Conservation (phyloP, 2,113 vertebrate genomes). For the Lathamus discolor region DNA sequence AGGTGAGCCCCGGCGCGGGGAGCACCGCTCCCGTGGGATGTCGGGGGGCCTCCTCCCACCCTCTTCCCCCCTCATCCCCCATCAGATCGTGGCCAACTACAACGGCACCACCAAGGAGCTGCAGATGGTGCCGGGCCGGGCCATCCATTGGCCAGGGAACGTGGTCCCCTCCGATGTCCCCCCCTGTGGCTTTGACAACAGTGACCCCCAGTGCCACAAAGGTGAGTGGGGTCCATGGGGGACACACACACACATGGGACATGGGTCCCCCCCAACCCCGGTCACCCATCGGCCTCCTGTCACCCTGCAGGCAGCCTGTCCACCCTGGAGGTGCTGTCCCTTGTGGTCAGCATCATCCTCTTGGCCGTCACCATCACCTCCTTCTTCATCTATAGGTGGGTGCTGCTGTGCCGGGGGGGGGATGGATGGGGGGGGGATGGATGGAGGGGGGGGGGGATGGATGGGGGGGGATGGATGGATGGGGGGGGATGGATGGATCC, state of each 20-base stretch:
- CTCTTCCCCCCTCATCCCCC: too few relatives aligned
- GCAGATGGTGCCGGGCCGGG: constrained; percentile 66
- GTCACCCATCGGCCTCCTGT: background rate
- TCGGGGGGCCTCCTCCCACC: background rate
- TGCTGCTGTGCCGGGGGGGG: too few relatives aligned
- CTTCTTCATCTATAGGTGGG: constrained; percentile 90
- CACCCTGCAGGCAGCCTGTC: constrained; percentile 77
- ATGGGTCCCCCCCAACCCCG: rapidly evolving
- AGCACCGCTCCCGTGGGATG: too few relatives aligned
- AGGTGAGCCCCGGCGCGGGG: constrained; percentile 66
- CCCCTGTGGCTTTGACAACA: constrained; percentile 86
- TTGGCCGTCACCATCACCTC: constrained; percentile 79
- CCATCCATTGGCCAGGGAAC: constrained; percentile 84
- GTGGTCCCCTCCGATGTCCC: constrained; percentile 81
- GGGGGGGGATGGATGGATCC: too few relatives aligned
- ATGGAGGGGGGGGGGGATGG: too few relatives aligned
- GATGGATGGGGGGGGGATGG: too few relatives aligned
- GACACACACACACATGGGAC: too few relatives aligned
- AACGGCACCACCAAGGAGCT: constrained; percentile 83
- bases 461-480: too few relatives aligned
- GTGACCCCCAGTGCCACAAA: constrained; percentile 77
- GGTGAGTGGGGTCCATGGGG: constrained; percentile 47
- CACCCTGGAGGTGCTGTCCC: constrained; percentile 86
- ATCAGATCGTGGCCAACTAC: constrained; percentile 85
- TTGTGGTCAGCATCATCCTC: constrained; percentile 85